Evolutionary conservation across 1,140 invertebrate genomes (phyloP), one percentile per base, ranked within the genome.

Genomic region (Drosophila prosaltans): DNA sequence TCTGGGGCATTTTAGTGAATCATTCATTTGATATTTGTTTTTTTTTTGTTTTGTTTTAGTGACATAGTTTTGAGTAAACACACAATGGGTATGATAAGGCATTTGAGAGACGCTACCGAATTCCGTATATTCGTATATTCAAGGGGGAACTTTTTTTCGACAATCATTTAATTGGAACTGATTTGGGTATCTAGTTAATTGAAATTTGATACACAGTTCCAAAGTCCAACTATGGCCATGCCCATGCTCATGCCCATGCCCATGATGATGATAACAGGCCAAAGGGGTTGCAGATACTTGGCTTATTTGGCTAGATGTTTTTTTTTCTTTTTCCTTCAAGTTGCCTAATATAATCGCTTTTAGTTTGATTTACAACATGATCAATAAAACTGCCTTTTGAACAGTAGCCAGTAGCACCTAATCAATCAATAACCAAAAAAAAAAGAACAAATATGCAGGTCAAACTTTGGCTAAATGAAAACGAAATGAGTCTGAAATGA

Each of bases 101-200:
- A 10, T 26, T 48, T 10, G n/a, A 36, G 72, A 72, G 40, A 60
- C 61, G 84, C 84, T 88, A 88, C 80, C 64, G 84, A 70, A 72
- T 88, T 80, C 59, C 24, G 60, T 72, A 54, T 54, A 24, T 51
- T 51, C 21, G 36, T 39, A 10, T 26, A 51, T 51, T 51, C 45
- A 51, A 51, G 45, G 70, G 77, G 65, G 76, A 76, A 16, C 16
- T 16, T 16, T 65, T 72, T 76, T 69, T 64, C 60, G 2, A 76
- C 74, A 77, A 64, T 32, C 55, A 77, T 71, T 62, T 77, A 71
- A 66, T 77, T 51, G 45, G 74, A 57, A 77, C 59, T 64, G 76
- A 86, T 82, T 69, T 84, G 63, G 65, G 74, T 74, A 63, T 54
- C 43, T 43, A 85, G 64, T 82, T 88, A 86, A 86, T 86, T 86